Evolutionary conservation across 2,113 vertebrate genomes (phyloP), one percentile per base, ranked within the genome.

Genomic region (Odocoileus hemionus): DNA sequence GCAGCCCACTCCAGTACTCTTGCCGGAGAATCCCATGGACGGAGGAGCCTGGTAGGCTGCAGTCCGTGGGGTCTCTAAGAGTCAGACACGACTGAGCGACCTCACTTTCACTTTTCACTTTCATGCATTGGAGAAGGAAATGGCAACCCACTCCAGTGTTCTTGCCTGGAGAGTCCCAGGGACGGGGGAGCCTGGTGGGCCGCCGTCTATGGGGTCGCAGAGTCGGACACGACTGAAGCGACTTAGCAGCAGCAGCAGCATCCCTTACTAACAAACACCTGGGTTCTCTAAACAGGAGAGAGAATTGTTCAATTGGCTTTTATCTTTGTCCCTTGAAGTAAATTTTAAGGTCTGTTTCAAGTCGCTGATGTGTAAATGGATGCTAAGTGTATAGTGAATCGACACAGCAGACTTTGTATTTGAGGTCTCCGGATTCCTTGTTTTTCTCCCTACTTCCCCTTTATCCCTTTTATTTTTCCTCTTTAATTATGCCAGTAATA

Each of bases 71-170:
- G 47, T 12, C 47, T 2, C 47, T 2, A 11, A 47, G 11, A 47
- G 47, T 11, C 10, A 0, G 10, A 47, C 47, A 47, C 0, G 2
- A 47, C 10, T 47, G 47, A 47, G 10, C 47, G 0, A 47, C 47
- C 2, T 47, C 47, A 47, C 47, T 47, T 47, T 47, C 47, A 47
- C 10, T 47, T 47, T 47, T 12, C 47, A 12, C 47, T 47, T 47
- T 47, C 10, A 12, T 47, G 10, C 47, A 47, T 1, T 47, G 47
- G 47, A 47, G 10, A 47, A 47, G 47, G 47, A 11, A 47, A 12
- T 47, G 47, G 47, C 47, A 47, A 12, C 47, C 11, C 10, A 47
- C 10, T 47, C 47, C 47, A 47, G 47, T 12, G 47, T 47, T 47
- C 47, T 47, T 47, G 47, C 47, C 47, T 47, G 47, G 47, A 47